These are phyloP conservation scores for Leptogaster cylindrica DNA, from an alignment of 2,888 invertebrate genomes.

Conservation along the genomic window DNA sequence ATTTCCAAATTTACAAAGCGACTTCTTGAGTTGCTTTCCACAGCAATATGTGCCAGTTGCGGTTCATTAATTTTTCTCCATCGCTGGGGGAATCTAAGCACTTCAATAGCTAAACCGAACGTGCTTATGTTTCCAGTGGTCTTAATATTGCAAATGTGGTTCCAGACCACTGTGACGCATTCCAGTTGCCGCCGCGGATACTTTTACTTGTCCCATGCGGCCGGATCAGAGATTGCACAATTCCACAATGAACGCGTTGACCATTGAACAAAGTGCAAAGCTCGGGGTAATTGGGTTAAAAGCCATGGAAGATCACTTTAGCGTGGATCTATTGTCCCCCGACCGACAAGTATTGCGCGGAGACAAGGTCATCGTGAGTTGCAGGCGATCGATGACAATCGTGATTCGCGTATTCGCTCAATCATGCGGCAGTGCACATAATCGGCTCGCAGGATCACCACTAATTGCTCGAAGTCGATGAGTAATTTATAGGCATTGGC, in stretches of 20 bases:
- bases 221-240: background rate
- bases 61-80: background rate
- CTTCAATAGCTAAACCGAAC: background rate
- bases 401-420: background rate
- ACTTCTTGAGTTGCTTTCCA: too few species aligned
- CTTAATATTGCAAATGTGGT: background rate
- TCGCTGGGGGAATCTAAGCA: background rate
- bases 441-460: background rate
- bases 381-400: background rate
- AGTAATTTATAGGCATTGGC: background rate
- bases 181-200: too few species aligned
- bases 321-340: background rate
- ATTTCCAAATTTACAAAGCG: too few species aligned
- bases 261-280: background rate
- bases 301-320: background rate
- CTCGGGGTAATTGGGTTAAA: constrained; percentile 10
- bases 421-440: background rate
- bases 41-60: background rate
- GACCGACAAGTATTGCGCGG: background rate
- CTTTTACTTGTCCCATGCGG: background rate
- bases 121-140: background rate
- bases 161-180: background rate
- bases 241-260: constrained; percentile 1
- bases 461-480: constrained; percentile 7
- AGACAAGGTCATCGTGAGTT: background rate